Evolutionary conservation across 2,113 vertebrate species (phyloP).

Genomic region (Petaurus breviceps): DNA sequence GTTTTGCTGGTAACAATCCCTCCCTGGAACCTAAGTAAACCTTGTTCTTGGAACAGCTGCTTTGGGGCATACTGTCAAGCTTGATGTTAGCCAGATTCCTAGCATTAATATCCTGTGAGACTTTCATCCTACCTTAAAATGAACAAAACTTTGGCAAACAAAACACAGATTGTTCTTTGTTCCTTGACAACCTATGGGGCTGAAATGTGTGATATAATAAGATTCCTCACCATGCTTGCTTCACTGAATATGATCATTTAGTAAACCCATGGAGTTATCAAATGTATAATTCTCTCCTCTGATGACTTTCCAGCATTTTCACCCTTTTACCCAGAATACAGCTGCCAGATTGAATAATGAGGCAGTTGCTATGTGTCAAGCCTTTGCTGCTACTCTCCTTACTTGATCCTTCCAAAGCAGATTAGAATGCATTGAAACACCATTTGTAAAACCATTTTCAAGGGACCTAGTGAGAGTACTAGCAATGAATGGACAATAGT

Average conservation of each 20-base stretch:
- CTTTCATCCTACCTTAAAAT: background rate
- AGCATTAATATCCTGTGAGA: background rate
- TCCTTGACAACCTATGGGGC: background rate
- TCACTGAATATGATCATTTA: background rate
- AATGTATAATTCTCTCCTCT: background rate
- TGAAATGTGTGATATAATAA: background rate
- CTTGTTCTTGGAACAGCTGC: background rate
- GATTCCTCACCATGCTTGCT: background rate
- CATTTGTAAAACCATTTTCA: background rate
- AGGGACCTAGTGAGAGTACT: background rate
- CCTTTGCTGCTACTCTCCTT: background rate
- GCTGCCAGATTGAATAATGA: background rate
- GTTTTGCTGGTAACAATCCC: background rate
- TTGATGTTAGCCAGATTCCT: background rate
- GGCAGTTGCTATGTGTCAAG: background rate
- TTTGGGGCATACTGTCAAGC: background rate
- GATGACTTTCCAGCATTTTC: background rate
- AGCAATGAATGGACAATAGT: background rate
- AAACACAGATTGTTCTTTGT: background rate
- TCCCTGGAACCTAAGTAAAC: background rate
- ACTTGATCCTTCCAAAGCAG: background rate
- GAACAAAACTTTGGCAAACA: background rate
- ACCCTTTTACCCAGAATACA: conserved; percentile 13
- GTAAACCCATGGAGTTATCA: background rate
- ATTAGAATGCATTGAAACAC: background rate